phyloP scores from a whole-genome alignment of 2,113 vertebrate species.

The Penelope pileata region DNA sequence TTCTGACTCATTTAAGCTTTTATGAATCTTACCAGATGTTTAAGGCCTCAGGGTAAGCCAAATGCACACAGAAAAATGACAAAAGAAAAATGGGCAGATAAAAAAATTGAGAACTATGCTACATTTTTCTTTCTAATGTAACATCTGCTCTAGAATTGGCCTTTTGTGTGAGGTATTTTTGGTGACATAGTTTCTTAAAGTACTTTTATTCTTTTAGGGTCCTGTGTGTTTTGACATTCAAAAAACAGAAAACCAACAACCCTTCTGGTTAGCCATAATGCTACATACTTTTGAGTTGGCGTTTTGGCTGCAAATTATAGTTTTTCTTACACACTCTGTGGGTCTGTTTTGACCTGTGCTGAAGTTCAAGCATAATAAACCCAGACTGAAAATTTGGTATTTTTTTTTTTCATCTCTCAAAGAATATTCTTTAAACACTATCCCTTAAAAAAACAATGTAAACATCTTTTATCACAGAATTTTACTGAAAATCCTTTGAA shows the following conservation, averaged over 20 bases:
- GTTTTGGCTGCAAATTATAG: not conserved
- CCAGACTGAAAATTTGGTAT: not conserved
- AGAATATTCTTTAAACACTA: not conserved
- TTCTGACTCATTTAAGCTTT: constrained; percentile 63
- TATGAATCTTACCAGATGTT: constrained; percentile 58
- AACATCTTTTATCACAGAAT: not conserved
- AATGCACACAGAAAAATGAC: not conserved
- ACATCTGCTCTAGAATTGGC: not conserved
- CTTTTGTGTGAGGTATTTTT: not conserved
- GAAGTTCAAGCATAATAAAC: not conserved
- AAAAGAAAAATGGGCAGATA: not conserved
- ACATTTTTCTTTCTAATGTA: not conserved
- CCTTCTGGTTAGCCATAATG: not conserved
- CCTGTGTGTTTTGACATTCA: not conserved
- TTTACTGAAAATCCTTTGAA: not conserved
- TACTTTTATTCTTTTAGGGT: not conserved
- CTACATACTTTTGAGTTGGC: not conserved
- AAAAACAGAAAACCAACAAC: not conserved
- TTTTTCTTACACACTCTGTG: not conserved
- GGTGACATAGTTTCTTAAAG: not conserved
- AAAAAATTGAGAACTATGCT: not conserved
- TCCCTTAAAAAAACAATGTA: not conserved
- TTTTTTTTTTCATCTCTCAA: not conserved
- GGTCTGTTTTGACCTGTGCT: not conserved
- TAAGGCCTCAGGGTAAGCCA: constrained; percentile 35